Base-by-base conservation (phyloP, 2,113 vertebrate genomes). In the Melospiza georgiana region DNA sequence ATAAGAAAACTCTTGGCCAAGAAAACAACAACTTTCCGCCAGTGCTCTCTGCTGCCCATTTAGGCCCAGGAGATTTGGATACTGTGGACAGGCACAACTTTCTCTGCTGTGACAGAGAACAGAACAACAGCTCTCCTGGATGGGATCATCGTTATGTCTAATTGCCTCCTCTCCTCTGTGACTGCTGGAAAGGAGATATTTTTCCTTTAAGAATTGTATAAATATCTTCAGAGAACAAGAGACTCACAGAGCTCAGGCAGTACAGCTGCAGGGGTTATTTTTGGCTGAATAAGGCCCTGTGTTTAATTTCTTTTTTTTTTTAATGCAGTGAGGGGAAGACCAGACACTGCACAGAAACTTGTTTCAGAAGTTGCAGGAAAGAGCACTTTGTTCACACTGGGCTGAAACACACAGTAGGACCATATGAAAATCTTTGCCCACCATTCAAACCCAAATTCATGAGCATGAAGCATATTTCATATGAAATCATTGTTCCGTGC, bases 251-350 rank as follows among this genome's bases (percentile, higher is more conserved):
- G 54, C 20, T 89, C 46, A 33, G 37, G 63, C 66, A 87, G 41
- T 37, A 87, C 74, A 94, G 87, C 78, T 89, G 81, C 41, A 73
- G 46, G 37, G 23, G 15, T 67, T 94, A 73, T 55, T 96, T 91
- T 89, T 6, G 5, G 58, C 66, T 94, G 66, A 94, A 92, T 51
- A 66, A 58, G 37, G 39, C 65, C 13, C 57, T 85, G 43, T 91
- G 69, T 94, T 95, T 76, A 58, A 89, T 87, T 91, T 86, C 10
- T 76, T 65, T 79, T 84, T 57, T 48, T 80, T 63, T 12, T 65
- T 48, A 89, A 69, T 25, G 16, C 49, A 82, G 23, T 19, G 65
- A 72, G 41, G 27, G 58, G 31, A 84, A 75, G 59, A 75, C 35
- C 43, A 87, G 39, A 68, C 52, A 52, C 54, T 57, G 52, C 41